Percentiles rank a stretch among this genome's conserved stretches.
phyloP scores from a whole-genome alignment of 2,797 vertebrate species.

The Pterois miles region DNA sequence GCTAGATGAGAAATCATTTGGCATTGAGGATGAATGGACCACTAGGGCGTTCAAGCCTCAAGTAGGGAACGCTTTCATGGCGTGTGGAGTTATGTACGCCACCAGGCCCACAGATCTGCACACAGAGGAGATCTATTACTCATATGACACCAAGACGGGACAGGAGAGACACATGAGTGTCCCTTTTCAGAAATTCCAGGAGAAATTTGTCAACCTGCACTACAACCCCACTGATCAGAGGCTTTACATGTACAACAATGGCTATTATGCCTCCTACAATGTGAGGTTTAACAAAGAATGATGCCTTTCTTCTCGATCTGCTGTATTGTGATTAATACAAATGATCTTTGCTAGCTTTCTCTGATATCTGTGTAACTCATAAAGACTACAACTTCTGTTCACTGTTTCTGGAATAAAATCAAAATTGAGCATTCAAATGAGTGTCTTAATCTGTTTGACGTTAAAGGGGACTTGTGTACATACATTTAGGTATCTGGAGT shows the following conservation, averaged over 20 bases:
- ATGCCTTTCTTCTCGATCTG: neutral
- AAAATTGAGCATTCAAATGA: slow-evolving; percentile 38
- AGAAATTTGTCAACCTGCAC: slow-evolving; percentile 54
- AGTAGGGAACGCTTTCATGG: slow-evolving; percentile 68
- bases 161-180: slow-evolving; percentile 57
- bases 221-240: slow-evolving; percentile 61
- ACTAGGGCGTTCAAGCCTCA: slow-evolving; percentile 48
- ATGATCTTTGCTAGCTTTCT: neutral
- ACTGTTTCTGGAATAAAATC: slow-evolving; percentile 42
- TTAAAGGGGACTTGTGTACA: too few species aligned
- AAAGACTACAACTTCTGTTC: neutral
- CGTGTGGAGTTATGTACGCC: slow-evolving; percentile 70
- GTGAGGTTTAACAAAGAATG: slow-evolving; percentile 40
- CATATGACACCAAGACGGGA: slow-evolving; percentile 60
- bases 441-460: neutral
- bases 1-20: slow-evolving; percentile 59
- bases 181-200: slow-evolving; percentile 64
- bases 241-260: slow-evolving; percentile 72
- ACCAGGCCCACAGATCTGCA: slow-evolving; percentile 50
- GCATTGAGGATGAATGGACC: slow-evolving; percentile 54
- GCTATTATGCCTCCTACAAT: slow-evolving; percentile 54
- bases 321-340: slow-evolving; percentile 32
- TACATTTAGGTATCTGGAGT: neutral
- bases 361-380: neutral
- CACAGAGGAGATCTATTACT: slow-evolving; percentile 69